Evolutionary conservation across 2,888 invertebrate genomes (phyloP), one percentile per base, ranked within the genome.

Genomic region (Andrena trimmerana): DNA sequence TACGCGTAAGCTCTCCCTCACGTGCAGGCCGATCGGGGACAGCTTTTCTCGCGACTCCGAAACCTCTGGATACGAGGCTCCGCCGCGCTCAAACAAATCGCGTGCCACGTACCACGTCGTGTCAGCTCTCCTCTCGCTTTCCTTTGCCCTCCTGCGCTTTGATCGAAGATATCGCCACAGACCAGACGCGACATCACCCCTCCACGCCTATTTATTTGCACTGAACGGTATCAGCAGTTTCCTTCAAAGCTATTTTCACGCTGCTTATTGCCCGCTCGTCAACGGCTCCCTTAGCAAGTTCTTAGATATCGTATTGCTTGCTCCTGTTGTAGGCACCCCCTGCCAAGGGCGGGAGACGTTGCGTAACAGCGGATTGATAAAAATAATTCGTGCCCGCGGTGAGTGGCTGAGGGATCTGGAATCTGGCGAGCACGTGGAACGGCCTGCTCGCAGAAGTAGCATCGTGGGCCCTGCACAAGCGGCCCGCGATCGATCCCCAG

Each of bases 351-450:
- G 62, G 59, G 65, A 52, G 75, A 29, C 20, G 84, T 89, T 89
- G 86, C 86, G 82, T 88, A 89, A 88, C 85, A 78, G 60, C 29
- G 77, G 85, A 89, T 89, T 78, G 90, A 91, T 90, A 91, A 91
- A 91, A 91, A 90, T 90, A 90, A 90, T 88, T 88, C 84, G 85
- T 85, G 81, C 66, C 74, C 52, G 52, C 27, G 60, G 62, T 20
- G 65, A 86, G 82, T 31, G 67, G 62, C 71, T 65, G 36, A 16
- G 60, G 63, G 83, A 83, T 62, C 79, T 81, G 70, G 85, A 90
- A 90, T 91, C 90, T 90, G 90, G 90, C 88, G 71, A 83, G 87
- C 90, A 90, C 84, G 84, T 91, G 90, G 86, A 83, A 77, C 54
- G 20, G 48, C 36, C 33, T 13, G 27, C 66, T 29, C 52, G 60